Conservation (phyloP, 2,888 invertebrate genomes). For the Acrobasis consociella region DNA sequence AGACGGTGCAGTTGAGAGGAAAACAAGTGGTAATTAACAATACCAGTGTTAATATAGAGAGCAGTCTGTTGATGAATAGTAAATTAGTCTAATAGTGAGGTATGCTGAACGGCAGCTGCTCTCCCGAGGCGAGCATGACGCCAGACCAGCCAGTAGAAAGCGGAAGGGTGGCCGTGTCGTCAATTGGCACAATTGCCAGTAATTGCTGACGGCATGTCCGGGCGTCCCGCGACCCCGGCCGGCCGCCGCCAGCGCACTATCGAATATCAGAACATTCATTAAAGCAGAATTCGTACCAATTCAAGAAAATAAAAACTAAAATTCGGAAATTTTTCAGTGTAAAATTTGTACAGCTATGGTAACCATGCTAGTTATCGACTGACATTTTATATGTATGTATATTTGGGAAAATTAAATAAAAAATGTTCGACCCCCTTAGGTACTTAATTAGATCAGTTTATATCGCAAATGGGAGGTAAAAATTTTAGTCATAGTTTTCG, state of each 20-base stretch:
- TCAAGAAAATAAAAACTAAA: no score
- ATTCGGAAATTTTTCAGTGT: no score
- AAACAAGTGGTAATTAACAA: conserved; percentile 3
- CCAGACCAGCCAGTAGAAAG: conserved; percentile 61
- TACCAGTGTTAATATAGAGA: conserved; percentile 3
- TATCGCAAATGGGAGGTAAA: no score
- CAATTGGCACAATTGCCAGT: conserved; percentile 81
- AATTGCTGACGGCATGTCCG: conserved; percentile 81
- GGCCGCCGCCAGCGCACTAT: conserved; percentile 33
- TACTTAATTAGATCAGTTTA: no score
- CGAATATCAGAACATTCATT: conserved; percentile 30
- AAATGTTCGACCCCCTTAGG: no score
- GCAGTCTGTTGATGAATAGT: not conserved
- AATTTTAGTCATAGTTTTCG: no score
- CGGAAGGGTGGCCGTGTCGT: conserved; percentile 78
- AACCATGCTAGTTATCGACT: no score
- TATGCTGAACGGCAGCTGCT: conserved; percentile 57
- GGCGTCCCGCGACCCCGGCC: conserved; percentile 56
- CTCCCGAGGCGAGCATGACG: conserved; percentile 45
- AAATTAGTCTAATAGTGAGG: conserved; percentile 11
- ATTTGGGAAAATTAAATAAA: no score
- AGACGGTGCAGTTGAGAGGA: not conserved
- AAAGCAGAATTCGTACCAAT: conserved; percentile 33
- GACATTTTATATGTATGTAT: no score
- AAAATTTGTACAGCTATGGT: no score